Evolutionary conservation across 2,888 invertebrate species (phyloP).

Genomic region (Temnothorax ravouxi): DNA sequence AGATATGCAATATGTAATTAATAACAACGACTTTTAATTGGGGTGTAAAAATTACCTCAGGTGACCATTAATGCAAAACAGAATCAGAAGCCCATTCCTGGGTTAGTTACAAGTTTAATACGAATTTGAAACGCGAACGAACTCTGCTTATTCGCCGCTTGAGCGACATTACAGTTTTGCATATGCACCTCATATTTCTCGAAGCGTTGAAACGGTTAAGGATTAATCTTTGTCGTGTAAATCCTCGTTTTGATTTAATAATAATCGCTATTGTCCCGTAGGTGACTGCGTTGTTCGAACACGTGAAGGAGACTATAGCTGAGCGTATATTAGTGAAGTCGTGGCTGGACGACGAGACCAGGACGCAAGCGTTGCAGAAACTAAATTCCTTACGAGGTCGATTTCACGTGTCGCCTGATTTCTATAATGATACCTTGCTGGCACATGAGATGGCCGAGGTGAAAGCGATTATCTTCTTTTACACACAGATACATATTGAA

Average conservation of each 20-base stretch:
- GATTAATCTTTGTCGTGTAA: not conserved
- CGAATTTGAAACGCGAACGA: too few relatives aligned
- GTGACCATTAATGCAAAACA: too few relatives aligned
- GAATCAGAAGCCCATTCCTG: too few relatives aligned
- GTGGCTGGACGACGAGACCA: constrained; percentile 86
- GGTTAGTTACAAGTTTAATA: too few relatives aligned
- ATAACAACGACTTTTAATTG: too few relatives aligned
- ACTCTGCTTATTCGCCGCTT: not conserved
- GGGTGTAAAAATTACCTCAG: too few relatives aligned
- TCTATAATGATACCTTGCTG: constrained; percentile 82
- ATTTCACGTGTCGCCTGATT: constrained; percentile 86
- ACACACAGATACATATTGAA: not conserved
- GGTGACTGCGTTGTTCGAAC: constrained; percentile 84
- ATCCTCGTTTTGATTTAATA: not conserved
- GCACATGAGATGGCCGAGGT: constrained; percentile 82
- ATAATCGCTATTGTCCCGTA: constrained; percentile 54
- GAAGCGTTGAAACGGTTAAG: not conserved
- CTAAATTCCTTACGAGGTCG: constrained; percentile 85
- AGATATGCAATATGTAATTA: too few relatives aligned
- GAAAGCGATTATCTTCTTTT: constrained; percentile 48
- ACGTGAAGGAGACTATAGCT: constrained; percentile 86
- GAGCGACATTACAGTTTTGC: not conserved
- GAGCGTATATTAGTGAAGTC: constrained; percentile 84
- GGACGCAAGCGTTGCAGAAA: constrained; percentile 85
- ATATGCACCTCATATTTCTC: not conserved